Evolutionary conservation across 1,140 invertebrate genomes (phyloP), one percentile per base, ranked within the genome.

Genomic region (Hesperophylax magnus): DNA sequence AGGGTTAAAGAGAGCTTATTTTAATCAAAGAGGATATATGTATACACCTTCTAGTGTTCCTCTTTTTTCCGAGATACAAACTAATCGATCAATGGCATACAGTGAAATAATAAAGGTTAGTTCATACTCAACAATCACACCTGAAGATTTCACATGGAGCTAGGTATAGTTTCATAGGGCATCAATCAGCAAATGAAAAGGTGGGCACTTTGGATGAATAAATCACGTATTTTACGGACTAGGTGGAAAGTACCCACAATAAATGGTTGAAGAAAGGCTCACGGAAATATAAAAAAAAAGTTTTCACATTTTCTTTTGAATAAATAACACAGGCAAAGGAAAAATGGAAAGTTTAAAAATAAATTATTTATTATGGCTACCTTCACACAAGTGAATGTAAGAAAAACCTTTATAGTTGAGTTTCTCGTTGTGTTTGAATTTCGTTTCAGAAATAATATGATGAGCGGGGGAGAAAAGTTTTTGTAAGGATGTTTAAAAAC

Each of bases 301-400:
- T 67, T 67, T 67, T 17, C 8, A n/a, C 63, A 67, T 34, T 67
- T 34, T 27, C 63, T 34, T 34, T 22, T 67, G 63, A 67, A 67
- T 67, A 67, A 67, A 67, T 67, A 67, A 67, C 27, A 31, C 24
- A 34, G 22, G 39, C 39, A 31, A 34, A 67, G 22, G 31, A n/a
- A 67, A 67, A 67, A 27, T 47, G 39, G 27, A 65, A 67, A 67
- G 24, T 67, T 67, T 67, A 67, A 31, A 67, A 27, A 67, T 67
- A 67, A 67, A 67, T 67, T 67, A 67, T 67, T 67, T 31, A 27
- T 9, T 27, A 67, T 14, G 39, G 39, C 39, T 47, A 47, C 39
- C 39, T 67, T 27, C 63, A 18, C 27, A 67, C 63, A 15, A 27
- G 31, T 67, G 27, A 31, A 14, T 15, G 1, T 31, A 65, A 27